These are phyloP conservation scores for Pelvicachromis taeniatus DNA, from an alignment of 2,113 vertebrate species.

Conservation along the genomic window DNA sequence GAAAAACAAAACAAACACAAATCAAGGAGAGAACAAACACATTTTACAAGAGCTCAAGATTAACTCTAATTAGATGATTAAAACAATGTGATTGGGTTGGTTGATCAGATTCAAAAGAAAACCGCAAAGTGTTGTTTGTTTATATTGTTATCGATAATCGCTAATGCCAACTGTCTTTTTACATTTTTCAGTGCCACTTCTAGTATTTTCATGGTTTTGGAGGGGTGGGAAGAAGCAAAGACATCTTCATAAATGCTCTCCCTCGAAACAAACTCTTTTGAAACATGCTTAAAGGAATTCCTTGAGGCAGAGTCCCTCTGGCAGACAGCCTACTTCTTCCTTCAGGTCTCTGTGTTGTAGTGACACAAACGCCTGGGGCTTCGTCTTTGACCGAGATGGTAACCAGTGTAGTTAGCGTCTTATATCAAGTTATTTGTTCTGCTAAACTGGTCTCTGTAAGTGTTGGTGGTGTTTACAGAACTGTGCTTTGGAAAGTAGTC, in stretches of 20 bases:
- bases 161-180: not conserved
- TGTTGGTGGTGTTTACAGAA: not conserved
- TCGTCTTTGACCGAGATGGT: slow-evolving; percentile 40
- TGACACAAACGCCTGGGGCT: slow-evolving; percentile 46
- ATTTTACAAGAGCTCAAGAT: not conserved
- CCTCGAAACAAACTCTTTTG: slow-evolving; percentile 26
- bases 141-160: not conserved
- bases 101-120: not conserved
- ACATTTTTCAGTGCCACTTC: not conserved
- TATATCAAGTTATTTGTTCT: slow-evolving; percentile 52
- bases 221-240: not conserved
- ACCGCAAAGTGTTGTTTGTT: not conserved
- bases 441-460: slow-evolving; percentile 5
- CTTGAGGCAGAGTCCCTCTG: slow-evolving; percentile 49
- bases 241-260: not conserved
- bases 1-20: not conserved
- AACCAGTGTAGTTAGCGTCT: slow-evolving; percentile 24
- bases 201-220: not conserved
- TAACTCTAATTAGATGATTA: not conserved
- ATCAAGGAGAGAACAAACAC: not conserved
- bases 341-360: slow-evolving; percentile 49
- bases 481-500: not conserved
- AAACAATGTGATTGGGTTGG: not conserved
- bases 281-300: slow-evolving; percentile 35
- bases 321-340: slow-evolving; percentile 43